Percentiles rank a stretch among this genome's conserved stretches.
Evolutionary conservation across 2,888 invertebrate species (phyloP).

Genomic region (Yponomeuta malinellus): DNA sequence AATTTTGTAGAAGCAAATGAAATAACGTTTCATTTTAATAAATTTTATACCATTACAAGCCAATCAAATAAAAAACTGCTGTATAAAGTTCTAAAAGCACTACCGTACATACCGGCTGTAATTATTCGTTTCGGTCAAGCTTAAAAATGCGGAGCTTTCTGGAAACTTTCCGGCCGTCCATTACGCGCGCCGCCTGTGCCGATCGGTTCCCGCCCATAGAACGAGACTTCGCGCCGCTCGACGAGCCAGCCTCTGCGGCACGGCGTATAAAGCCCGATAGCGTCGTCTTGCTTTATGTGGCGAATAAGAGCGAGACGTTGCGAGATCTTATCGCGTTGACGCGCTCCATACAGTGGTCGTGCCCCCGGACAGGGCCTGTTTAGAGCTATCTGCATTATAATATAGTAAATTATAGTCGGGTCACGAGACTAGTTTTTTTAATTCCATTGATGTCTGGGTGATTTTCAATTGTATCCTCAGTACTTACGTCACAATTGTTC

Average conservation of each 20-base stretch:
- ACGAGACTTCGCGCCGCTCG: not conserved
- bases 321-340: too few species aligned
- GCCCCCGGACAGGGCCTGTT: too few species aligned
- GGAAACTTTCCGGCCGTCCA: slow-evolving; percentile 19
- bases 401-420: not conserved
- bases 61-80: not conserved
- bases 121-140: not conserved
- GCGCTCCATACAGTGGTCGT: too few species aligned
- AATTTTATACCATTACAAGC: not conserved
- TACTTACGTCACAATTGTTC: not conserved
- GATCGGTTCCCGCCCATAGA: slow-evolving; percentile 14
- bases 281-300: too few species aligned
- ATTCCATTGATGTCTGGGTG: too few species aligned
- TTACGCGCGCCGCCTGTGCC: slow-evolving; percentile 21
- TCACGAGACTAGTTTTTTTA: too few species aligned
- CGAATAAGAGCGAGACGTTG: too few species aligned
- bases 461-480: not conserved
- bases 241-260: not conserved
- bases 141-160: slow-evolving; percentile 3
- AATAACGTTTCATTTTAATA: not conserved
- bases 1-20: too few species aligned
- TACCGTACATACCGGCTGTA: not conserved
- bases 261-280: too few species aligned
- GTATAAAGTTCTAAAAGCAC: not conserved
- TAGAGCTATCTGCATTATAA: not conserved